A percentile compares a stretch with the other conserved stretches of the same genome.
Conservation (phyloP, 2,797 vertebrate genomes). For the Anguilla obscura region DNA sequence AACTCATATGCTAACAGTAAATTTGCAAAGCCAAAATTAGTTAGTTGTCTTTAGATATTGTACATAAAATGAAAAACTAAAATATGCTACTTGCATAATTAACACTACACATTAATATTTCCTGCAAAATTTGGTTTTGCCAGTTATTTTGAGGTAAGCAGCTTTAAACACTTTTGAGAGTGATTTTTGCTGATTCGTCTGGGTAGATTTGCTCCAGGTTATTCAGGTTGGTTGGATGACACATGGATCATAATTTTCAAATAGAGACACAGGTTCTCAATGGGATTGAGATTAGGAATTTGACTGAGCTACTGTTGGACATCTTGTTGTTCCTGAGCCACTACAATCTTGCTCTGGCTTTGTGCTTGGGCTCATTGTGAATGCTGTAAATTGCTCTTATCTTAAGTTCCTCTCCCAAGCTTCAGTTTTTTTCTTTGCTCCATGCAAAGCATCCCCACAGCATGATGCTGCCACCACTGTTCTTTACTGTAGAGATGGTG, state of each 20-base stretch:
- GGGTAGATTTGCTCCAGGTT: not conserved
- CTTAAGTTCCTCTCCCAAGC: not conserved
- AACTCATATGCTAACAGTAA: too few species aligned
- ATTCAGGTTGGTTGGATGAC: not conserved
- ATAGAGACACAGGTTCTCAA: not conserved
- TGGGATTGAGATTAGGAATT: not conserved
- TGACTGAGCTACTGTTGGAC: not conserved
- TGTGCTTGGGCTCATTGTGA: not conserved
- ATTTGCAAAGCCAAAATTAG: too few species aligned
- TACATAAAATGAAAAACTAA: too few species aligned
- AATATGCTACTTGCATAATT: too few species aligned
- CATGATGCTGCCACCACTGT: not conserved
- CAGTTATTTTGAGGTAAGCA: too few species aligned
- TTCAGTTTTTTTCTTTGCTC: not conserved
- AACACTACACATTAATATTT: too few species aligned
- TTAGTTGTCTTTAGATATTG: too few species aligned
- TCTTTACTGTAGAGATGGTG: not conserved
- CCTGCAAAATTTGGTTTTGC: too few species aligned
- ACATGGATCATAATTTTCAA: not conserved
- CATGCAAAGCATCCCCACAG: not conserved
- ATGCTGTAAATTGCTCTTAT: too few species aligned
- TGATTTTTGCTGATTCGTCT: too few species aligned
- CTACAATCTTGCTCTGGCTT: not conserved
- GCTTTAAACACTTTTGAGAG: too few species aligned
- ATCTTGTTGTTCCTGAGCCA: not conserved